Evolutionary conservation across 2,888 invertebrate genomes (phyloP).

Genomic region (Kuschelorhynchus macadamiae): DNA sequence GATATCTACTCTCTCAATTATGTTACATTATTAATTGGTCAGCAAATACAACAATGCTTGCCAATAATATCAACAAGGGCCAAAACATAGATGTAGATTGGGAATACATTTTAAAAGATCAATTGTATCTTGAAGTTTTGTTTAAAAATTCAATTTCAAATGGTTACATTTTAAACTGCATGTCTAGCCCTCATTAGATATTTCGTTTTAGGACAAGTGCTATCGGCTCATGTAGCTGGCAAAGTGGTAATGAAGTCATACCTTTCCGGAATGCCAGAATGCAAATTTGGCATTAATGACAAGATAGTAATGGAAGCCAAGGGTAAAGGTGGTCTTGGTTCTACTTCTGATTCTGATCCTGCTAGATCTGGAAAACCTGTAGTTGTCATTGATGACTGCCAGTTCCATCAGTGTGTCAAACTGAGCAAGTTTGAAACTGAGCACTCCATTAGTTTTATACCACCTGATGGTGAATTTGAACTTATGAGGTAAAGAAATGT

Average conservation of each 20-base stretch:
- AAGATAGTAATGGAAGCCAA: conserved; percentile 99
- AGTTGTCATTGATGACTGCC: conserved; percentile 99
- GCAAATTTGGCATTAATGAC: conserved; percentile 99
- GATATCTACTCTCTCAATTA: too few species aligned
- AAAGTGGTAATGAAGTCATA: conserved; percentile 99
- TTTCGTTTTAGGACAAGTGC: conserved; percentile 84
- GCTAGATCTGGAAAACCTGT: conserved; percentile 96
- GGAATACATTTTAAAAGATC: too few species aligned
- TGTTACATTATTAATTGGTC: too few species aligned
- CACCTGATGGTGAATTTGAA: conserved; percentile 99
- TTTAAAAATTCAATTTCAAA: too few species aligned
- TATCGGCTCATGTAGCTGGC: conserved; percentile 99
- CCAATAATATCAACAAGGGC: too few species aligned
- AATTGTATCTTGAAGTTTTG: too few species aligned
- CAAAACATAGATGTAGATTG: too few species aligned
- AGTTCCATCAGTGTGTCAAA: conserved; percentile 99
- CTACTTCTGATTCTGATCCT: conserved; percentile 78
- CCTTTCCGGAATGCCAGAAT: conserved; percentile 99
- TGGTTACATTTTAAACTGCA: too few species aligned
- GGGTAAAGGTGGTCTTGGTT: conserved; percentile 81
- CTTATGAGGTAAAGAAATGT: conserved; percentile 88
- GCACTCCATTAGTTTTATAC: conserved; percentile 99
- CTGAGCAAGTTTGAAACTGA: conserved; percentile 99
- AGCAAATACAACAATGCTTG: too few species aligned
- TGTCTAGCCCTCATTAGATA: background rate